phyloP scores from a whole-genome alignment of 2,888 invertebrate species.

The Ormyrus labotus region DNA sequence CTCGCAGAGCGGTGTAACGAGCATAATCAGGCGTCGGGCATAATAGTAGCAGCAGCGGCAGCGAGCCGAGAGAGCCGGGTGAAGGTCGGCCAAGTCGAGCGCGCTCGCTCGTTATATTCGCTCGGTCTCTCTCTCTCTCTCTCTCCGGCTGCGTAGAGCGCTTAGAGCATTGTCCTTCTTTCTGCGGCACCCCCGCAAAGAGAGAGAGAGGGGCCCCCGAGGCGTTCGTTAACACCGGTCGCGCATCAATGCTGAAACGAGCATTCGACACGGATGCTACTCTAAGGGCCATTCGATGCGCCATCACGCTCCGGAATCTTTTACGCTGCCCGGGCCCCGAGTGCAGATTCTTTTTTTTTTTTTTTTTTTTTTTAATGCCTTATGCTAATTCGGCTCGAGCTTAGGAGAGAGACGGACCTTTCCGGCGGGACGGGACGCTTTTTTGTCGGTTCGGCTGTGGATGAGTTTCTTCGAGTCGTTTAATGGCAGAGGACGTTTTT shows the following conservation, averaged over 20 bases:
- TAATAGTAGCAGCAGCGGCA: conserved; percentile 52
- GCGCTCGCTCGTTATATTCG: conserved; percentile 48
- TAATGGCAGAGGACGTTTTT: no score
- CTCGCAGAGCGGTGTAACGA: conserved; percentile 66
- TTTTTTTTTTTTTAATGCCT: no score
- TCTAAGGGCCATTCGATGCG: no score
- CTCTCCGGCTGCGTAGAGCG: neutral
- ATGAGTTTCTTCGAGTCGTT: no score
- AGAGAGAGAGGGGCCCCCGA: conserved; percentile 1
- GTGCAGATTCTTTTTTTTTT: no score
- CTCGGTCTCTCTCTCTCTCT: neutral
- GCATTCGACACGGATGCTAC: no score
- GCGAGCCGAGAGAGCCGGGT: conserved; percentile 65
- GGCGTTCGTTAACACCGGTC: conserved; percentile 28
- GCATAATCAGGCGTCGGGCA: conserved; percentile 70
- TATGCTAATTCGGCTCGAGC: no score
- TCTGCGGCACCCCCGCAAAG: conserved; percentile 16
- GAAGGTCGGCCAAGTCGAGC: conserved; percentile 72
- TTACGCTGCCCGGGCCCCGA: no score
- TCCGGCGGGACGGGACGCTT: no score
- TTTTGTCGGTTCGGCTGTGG: no score
- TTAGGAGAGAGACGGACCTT: no score
- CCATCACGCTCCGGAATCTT: no score
- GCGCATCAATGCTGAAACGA: neutral
- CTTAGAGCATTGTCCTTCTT: neutral